Evolutionary conservation across 2,797 vertebrate species (phyloP), one percentile per base, ranked within the genome.

Genomic region (Hyperoplus immaculatus): DNA sequence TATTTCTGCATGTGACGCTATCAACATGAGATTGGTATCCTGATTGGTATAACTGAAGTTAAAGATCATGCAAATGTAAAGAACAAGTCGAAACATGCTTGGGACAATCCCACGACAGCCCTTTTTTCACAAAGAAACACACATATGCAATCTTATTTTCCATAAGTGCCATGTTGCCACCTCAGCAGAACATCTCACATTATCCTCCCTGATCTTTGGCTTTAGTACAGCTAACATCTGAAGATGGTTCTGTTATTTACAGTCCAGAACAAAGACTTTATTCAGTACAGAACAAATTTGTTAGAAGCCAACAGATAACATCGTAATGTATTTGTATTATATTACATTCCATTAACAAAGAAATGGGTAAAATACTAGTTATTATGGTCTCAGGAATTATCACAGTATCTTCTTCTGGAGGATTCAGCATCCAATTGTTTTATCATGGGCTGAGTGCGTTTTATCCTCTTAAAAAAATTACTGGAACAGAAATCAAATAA

Each of bases 221-320:
- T 65, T 62, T 66, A 38, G 47, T 18, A 62, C 50, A 45, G 61
- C 43, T 75, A 54, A 76, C 68, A 87, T 82, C 64, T 80, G 73
- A 12, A 82, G 71, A 72, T 75, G 60, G 58, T 76, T 70, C 57
- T 57, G 62, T 72, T 64, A 72, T 65, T 49, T 18, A 72, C 39
- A 72, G 39, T 53, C 47, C 29, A 72, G 50, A 55, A 42, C 15
- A 69, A 14, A 43, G 8, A 38, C 49, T 46, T 58, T 21, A 8
- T 62, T 67, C 29, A 29, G 29, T 29, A 29, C 29, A 29, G 29
- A 29, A 29, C 29, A 29, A 29, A 29, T 72, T 21, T 50, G 38
- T 11, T 21, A 0, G 43, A 49, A 62, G 51, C 18, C 56, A 65
- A 58, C n/a, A 62, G 29, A 62, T 62, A 4, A 41, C n/a, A 57